Conservation (phyloP, 2,113 vertebrate genomes). For the Mesitornis unicolor region DNA sequence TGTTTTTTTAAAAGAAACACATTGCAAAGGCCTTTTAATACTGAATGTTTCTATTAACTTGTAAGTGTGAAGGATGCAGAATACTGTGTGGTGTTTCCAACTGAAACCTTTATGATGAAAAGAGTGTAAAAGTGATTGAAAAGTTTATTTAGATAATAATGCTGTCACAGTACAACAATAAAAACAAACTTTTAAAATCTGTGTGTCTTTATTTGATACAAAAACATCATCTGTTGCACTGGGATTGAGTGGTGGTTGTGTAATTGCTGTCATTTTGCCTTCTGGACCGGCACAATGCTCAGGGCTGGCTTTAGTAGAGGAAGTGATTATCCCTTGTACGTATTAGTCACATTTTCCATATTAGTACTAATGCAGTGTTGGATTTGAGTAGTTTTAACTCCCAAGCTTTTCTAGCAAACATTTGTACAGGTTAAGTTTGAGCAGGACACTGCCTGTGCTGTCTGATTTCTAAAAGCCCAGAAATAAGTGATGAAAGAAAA, state of each 20-base stretch:
- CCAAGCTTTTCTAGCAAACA: background rate
- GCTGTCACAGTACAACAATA: background rate
- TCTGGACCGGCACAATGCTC: background rate
- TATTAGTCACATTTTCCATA: background rate
- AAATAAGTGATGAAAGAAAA: background rate
- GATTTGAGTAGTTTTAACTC: background rate
- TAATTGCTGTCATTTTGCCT: background rate
- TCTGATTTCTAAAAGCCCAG: background rate
- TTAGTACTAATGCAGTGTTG: background rate
- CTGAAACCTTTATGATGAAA: background rate
- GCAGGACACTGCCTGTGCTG: background rate
- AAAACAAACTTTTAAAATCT: background rate
- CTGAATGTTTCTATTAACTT: background rate
- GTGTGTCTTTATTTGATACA: background rate
- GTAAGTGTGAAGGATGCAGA: background rate
- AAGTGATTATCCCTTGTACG: background rate
- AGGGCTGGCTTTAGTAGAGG: background rate
- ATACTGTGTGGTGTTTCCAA: background rate
- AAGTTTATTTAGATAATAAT: conserved; percentile 24
- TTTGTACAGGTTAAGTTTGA: background rate
- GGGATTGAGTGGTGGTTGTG: background rate
- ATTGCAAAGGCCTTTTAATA: conserved; percentile 5
- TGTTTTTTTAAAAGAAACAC: background rate
- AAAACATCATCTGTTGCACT: background rate
- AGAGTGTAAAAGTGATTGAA: background rate